A percentile compares a stretch with the other conserved stretches of the same genome.
Conservation (phyloP, 2,113 vertebrate genomes). For the Cariama cristata region DNA sequence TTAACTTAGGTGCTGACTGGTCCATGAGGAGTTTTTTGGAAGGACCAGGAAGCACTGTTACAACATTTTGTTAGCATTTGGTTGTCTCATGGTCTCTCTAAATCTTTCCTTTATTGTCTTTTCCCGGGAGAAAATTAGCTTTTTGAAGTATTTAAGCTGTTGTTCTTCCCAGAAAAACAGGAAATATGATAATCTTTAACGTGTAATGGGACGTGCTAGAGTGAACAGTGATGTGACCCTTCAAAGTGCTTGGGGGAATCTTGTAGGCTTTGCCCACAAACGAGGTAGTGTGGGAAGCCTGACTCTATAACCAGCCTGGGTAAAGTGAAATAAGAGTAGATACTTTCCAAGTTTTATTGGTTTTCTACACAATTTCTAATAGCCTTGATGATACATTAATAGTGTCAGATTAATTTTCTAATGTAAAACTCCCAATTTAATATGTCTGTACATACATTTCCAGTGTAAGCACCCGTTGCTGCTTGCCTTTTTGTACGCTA, state of each 20-base stretch:
- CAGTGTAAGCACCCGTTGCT: conserved; percentile 9
- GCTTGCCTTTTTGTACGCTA: conserved; percentile 33
- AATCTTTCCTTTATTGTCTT: neutral
- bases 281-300: neutral
- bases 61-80: neutral
- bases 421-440: neutral
- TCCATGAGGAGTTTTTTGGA: conserved; percentile 52
- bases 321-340: neutral
- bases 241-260: neutral
- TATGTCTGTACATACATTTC: conserved; percentile 13
- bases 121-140: conserved; percentile 39
- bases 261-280: conserved; percentile 16
- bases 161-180: conserved; percentile 7
- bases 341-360: conserved; percentile 59
- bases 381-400: neutral
- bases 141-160: conserved; percentile 15
- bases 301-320: neutral
- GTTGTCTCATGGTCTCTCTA: conserved; percentile 25
- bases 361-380: conserved; percentile 56
- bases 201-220: neutral
- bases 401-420: conserved; percentile 33
- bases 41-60: conserved; percentile 25
- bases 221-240: neutral
- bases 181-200: neutral
- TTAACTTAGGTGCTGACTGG: conserved; percentile 51